phyloP scores from a whole-genome alignment of 2,797 vertebrate genomes.

The Smutsia temminckii region DNA sequence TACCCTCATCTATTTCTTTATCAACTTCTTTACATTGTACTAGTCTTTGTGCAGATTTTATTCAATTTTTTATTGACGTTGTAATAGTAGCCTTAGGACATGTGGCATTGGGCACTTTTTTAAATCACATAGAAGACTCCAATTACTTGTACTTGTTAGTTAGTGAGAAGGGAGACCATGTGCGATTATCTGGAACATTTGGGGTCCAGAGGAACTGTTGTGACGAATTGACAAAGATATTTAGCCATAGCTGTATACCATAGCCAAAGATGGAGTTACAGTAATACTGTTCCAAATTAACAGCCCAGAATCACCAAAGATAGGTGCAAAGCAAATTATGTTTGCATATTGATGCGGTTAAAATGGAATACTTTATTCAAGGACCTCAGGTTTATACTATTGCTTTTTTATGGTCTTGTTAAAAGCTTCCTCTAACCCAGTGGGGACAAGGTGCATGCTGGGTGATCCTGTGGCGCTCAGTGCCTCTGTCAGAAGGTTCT shows the following conservation, averaged over 20 bases:
- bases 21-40: background rate
- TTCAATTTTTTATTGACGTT: constrained; percentile 8
- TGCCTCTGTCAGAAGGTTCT: background rate
- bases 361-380: background rate
- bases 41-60: background rate
- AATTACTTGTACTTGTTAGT: background rate
- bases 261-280: background rate
- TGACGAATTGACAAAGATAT: constrained; percentile 12
- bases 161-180: background rate
- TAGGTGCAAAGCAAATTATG: background rate
- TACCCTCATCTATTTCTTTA: background rate
- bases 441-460: background rate
- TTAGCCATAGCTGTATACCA: background rate
- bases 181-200: background rate
- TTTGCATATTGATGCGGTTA: background rate
- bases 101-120: background rate
- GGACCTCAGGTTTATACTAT: background rate
- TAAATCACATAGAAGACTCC: background rate
- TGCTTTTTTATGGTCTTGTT: background rate
- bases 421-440: background rate
- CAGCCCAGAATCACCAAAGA: background rate
- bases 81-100: background rate
- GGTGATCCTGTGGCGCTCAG: background rate
- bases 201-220: background rate
- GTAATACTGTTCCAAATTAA: background rate